phyloP scores from a whole-genome alignment of 1,140 invertebrate species.

The Cotesia typhae region DNA sequence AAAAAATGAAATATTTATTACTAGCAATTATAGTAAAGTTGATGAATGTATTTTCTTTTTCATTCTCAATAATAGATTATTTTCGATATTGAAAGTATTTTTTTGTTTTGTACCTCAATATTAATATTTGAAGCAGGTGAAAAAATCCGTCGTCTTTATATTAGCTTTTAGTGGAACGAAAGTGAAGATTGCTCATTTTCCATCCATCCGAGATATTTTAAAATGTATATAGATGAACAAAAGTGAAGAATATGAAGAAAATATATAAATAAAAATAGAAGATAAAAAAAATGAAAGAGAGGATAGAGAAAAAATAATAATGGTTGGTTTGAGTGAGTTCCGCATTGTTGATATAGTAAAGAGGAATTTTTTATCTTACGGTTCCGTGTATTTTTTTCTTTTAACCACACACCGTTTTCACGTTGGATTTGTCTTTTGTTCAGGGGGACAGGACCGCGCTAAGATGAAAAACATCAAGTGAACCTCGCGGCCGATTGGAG shows the following conservation, averaged over 20 bases:
- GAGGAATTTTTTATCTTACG: conserved; percentile 1
- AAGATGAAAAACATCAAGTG: conserved; percentile 58
- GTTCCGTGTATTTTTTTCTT: conserved; percentile 9
- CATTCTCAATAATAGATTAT: neutral
- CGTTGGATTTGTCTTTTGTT: conserved; percentile 41
- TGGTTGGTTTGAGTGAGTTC: conserved; percentile 13
- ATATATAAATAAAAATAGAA: conserved; percentile 6
- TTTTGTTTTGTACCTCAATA: neutral
- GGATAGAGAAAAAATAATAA: conserved; percentile 20
- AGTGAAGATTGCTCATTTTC: conserved; percentile 30
- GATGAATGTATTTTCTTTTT: neutral
- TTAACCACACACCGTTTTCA: conserved; percentile 11
- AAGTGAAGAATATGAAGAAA: conserved; percentile 18
- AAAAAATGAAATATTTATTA: too few species aligned
- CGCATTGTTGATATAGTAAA: conserved; percentile 24
- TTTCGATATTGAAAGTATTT: neutral
- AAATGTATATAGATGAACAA: conserved; percentile 32
- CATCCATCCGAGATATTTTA: conserved; percentile 15
- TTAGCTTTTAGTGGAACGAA: neutral
- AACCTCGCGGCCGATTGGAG: conserved; percentile 57
- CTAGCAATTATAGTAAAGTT: too few species aligned
- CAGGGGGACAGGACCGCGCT: conserved; percentile 40
- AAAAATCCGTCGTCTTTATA: conserved; percentile 4
- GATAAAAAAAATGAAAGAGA: conserved; percentile 21
- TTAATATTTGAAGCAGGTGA: conserved; percentile 14